Evolutionary conservation across 2,888 invertebrate species (phyloP).

Genomic region (Folsomia candida): DNA sequence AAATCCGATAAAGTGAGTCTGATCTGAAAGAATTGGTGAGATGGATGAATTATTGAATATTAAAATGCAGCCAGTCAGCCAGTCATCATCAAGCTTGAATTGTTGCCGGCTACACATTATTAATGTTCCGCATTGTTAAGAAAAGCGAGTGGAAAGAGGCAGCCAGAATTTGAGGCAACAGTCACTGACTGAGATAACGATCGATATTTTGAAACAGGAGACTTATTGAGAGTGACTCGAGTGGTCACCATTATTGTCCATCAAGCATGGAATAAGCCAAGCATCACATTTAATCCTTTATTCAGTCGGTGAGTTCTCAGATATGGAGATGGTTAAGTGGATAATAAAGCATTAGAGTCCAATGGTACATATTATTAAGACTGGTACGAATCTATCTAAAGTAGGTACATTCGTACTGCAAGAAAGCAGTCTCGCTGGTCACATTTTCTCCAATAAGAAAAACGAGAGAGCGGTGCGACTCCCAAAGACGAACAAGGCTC

Average conservation of each 20-base stretch:
- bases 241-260: constrained; percentile 10
- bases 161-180: background rate
- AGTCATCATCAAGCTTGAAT: background rate
- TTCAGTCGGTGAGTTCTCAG: background rate
- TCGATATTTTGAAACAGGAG: constrained; percentile 19
- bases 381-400: too few relatives aligned
- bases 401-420: too few relatives aligned
- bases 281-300: background rate
- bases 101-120: background rate
- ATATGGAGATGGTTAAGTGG: constrained; percentile 1
- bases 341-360: background rate
- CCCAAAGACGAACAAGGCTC: background rate
- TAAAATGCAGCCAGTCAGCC: background rate
- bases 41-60: background rate
- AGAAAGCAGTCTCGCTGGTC: too few relatives aligned
- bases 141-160: background rate
- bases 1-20: background rate
- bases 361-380: background rate
- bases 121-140: background rate
- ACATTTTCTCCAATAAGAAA: too few relatives aligned
- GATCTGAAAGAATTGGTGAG: background rate
- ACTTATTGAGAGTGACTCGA: constrained; percentile 16
- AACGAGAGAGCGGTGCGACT: background rate
- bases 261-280: background rate
- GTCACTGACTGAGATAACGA: background rate